Evolutionary conservation across 2,113 vertebrate species (phyloP).

Genomic region (Misgurnus mizolepis): DNA sequence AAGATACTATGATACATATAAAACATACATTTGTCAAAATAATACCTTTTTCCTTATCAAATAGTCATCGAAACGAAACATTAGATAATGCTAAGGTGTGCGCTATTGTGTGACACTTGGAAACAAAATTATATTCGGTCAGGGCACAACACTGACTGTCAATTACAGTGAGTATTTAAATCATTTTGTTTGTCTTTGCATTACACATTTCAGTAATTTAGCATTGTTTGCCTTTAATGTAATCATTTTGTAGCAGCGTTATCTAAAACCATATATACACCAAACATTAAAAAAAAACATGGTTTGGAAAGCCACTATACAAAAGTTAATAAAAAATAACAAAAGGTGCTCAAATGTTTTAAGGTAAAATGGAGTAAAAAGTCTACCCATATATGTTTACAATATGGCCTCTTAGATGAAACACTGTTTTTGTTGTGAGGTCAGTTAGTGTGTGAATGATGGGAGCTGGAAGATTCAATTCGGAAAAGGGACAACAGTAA

Average conservation of each 20-base stretch:
- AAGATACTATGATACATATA: background rate
- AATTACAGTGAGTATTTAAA: constrained; percentile 31
- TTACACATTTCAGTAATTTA: background rate
- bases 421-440: constrained; percentile 16
- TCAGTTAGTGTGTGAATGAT: constrained; percentile 55
- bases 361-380: too few species aligned
- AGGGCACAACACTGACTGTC: constrained; percentile 36
- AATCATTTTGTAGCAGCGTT: background rate
- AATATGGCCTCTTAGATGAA: background rate
- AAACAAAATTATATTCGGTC: constrained; percentile 39
- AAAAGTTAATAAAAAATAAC: background rate
- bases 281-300: background rate
- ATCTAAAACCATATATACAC: background rate
- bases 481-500: constrained; percentile 45
- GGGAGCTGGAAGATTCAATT: constrained; percentile 45
- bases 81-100: constrained; percentile 14
- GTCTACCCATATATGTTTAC: background rate
- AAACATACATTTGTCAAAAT: background rate
- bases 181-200: background rate
- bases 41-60: background rate
- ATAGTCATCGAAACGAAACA: background rate
- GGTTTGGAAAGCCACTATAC: background rate
- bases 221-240: background rate
- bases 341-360: too few species aligned
- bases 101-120: constrained; percentile 19